Evolutionary conservation across 2,888 invertebrate genomes (phyloP).

Genomic region (Coenonympha glycerion): DNA sequence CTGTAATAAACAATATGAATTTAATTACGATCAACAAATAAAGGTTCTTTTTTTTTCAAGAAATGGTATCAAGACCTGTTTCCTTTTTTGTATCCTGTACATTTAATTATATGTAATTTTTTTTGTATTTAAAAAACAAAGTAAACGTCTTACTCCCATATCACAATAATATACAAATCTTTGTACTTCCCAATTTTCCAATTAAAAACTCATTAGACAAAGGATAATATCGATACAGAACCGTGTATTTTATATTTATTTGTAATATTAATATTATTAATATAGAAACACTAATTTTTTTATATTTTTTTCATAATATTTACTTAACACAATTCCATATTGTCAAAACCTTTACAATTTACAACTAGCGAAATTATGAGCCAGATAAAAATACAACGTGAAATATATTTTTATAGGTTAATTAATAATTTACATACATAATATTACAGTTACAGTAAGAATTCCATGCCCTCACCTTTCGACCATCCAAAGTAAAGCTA

Average conservation of each 20-base stretch:
- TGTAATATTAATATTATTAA: conserved; percentile 19
- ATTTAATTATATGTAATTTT: no score
- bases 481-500: no score
- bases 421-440: conserved; percentile 15
- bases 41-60: no score
- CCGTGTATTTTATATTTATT: conserved; percentile 22
- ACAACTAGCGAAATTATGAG: conserved; percentile 28
- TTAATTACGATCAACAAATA: no score
- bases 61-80: no score
- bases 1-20: no score
- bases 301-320: conserved; percentile 49
- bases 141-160: conserved; percentile 32
- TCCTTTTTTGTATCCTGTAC: no score
- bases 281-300: conserved; percentile 46
- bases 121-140: conserved; percentile 19
- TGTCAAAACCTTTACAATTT: conserved; percentile 52
- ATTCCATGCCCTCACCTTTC: not conserved
- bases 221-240: conserved; percentile 27
- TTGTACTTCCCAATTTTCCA: conserved; percentile 49
- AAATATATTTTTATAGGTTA: conserved; percentile 20
- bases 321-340: conserved; percentile 64
- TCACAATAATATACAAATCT: conserved; percentile 45
- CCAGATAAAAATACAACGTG: conserved; percentile 25
- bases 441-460: conserved; percentile 15
- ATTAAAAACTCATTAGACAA: conserved; percentile 23